Evolutionary conservation across 2,888 invertebrate genomes (phyloP), one percentile per base, ranked within the genome.

Genomic region (Coremacera marginata): DNA sequence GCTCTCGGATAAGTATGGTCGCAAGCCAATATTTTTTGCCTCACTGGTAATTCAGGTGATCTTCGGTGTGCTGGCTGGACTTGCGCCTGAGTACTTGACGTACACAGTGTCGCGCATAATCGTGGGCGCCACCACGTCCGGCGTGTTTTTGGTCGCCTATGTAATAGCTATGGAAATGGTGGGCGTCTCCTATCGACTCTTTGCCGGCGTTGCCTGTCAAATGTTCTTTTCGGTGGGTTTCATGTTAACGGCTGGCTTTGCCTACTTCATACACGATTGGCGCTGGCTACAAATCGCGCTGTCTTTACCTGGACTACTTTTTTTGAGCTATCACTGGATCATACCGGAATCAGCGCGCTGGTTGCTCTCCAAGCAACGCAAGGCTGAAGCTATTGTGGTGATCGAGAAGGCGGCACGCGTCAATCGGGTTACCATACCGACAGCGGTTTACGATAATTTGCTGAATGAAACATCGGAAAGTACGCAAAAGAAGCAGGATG

Each of bases 111-210:
- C 93, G 51, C 90, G 95, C 81, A 90, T 93, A 81, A 89, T 95
- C 79, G 92, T 95, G 37, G 95, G 95, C 16, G 92, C 94, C 11
- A 93, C 94, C 22, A 94, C 94, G 5, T 94, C 94, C 14, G 95
- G 95, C 0, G 93, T 94, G 16, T 95, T 95, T 84, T 90, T 95
- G 78, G 94, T 95, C 34, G 94, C 94, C 44, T 95, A 95, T 86
- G 95, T 95, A 62, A 93, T 95, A 82, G 94, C 94, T 92, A 90
- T 90, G 89, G 94, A 94, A 89, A 93, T 94, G 93, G 94, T 94
- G 11, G 94, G 94, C 8, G 92, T 94, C 3, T 91, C 90, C 37
- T 93, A 93, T 84, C 91, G 94, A 62, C 90, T 93, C 62, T 90
- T 94, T 68, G 94, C 94, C 3, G 94, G 95, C 0, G 93, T 94